phyloP scores from a whole-genome alignment of 2,888 invertebrate genomes.

The Adineta ricciae region DNA sequence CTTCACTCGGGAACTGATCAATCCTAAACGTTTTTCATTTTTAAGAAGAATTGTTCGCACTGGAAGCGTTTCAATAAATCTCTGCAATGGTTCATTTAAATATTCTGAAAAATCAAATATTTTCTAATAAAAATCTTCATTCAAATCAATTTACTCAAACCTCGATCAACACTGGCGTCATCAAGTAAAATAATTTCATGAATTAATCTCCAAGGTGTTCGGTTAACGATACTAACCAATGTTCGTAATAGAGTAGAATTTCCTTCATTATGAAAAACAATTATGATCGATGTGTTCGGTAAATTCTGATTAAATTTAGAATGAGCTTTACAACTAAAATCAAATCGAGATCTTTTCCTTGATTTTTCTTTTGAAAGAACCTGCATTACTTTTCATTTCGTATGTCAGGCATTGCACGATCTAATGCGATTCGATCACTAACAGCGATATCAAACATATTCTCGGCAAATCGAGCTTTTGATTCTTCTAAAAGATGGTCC shows the following conservation, averaged over 20 bases:
- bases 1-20: slow-evolving; percentile 83
- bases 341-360: background rate
- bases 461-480: slow-evolving; percentile 88
- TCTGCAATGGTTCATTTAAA: slow-evolving; percentile 74
- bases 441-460: slow-evolving; percentile 97
- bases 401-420: slow-evolving; percentile 85
- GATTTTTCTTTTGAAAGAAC: too few species aligned
- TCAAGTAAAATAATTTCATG: slow-evolving; percentile 44
- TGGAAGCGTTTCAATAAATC: slow-evolving; percentile 73
- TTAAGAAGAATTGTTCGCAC: slow-evolving; percentile 74
- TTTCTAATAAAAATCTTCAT: background rate
- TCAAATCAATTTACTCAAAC: background rate
- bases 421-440: slow-evolving; percentile 90
- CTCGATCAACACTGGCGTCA: slow-evolving; percentile 39
- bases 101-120: slow-evolving; percentile 51
- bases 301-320: background rate
- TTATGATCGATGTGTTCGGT: slow-evolving; percentile 31
- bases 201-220: slow-evolving; percentile 40
- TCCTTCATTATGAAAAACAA: slow-evolving; percentile 34
- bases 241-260: slow-evolving; percentile 36
- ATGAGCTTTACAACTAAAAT: slow-evolving; percentile 24
- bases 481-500: slow-evolving; percentile 69
- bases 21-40: slow-evolving; percentile 80
- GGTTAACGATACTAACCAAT: slow-evolving; percentile 43
- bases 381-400: slow-evolving; percentile 49